These are phyloP conservation scores for Epinephelus cyanopodus DNA, from an alignment of 2,113 vertebrate genomes.

Conservation along the genomic window DNA sequence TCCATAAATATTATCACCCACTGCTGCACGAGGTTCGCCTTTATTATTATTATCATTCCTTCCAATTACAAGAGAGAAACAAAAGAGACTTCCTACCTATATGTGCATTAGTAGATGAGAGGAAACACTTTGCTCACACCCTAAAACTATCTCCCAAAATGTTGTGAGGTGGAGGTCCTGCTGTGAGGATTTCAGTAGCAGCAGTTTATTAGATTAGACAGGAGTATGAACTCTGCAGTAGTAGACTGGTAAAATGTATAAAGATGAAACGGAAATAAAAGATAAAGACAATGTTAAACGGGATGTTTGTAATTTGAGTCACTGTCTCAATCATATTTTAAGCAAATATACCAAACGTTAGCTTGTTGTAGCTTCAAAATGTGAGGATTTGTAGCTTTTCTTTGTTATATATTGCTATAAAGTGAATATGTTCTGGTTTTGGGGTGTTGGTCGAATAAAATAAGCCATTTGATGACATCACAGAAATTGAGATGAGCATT, in stretches of 20 bases:
- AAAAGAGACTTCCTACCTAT: conserved; percentile 41
- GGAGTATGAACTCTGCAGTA: neutral
- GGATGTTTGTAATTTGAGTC: neutral
- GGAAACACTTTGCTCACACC: conserved; percentile 27
- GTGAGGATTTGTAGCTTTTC: no score
- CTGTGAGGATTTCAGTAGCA: conserved; percentile 21
- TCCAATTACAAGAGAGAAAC: conserved; percentile 48
- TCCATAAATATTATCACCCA: conserved; percentile 61
- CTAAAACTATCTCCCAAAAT: conserved; percentile 27
- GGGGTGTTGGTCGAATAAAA: neutral
- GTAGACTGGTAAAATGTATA: neutral
- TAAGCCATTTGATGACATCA: neutral
- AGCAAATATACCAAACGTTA: neutral
- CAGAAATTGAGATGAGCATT: neutral
- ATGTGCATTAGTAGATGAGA: conserved; percentile 47
- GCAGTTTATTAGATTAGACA: neutral
- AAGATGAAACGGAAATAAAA: neutral
- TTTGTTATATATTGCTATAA: neutral
- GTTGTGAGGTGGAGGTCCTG: neutral
- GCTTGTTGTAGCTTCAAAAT: neutral
- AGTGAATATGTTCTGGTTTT: neutral
- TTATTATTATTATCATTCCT: conserved; percentile 47
- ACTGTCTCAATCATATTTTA: neutral
- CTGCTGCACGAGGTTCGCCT: conserved; percentile 33
- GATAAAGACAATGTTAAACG: neutral